Evolutionary conservation across 2,113 vertebrate species (phyloP).

Genomic region (Crypturellus undulatus): DNA sequence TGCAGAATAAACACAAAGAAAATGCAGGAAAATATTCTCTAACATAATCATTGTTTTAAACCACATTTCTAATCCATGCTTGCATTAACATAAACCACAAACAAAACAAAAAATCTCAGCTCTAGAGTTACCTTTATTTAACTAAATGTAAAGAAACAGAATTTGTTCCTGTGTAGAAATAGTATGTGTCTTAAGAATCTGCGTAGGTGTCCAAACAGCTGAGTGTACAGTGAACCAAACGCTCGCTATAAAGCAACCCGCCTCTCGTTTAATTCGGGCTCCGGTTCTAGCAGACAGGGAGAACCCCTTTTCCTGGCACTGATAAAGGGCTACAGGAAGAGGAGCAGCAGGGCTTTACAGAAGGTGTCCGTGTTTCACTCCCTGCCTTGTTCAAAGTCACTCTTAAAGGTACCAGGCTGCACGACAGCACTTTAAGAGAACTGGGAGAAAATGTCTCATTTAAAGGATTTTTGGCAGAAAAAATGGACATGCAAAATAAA

Average conservation of each 20-base stretch:
- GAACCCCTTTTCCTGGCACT: neutral
- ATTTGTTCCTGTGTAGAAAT: neutral
- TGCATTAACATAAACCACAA: conserved; percentile 26
- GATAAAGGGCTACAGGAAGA: neutral
- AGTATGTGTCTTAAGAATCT: neutral
- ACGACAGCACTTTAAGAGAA: neutral
- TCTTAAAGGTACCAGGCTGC: neutral
- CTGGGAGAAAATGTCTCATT: neutral
- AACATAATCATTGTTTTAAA: neutral
- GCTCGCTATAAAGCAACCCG: neutral
- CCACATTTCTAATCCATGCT: neutral
- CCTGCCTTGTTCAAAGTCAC: neutral
- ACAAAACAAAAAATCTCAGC: neutral
- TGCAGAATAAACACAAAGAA: conserved; percentile 34
- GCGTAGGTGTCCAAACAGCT: neutral
- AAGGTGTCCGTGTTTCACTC: neutral
- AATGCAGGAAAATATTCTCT: neutral
- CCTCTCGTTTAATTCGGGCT: neutral
- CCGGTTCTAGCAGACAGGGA: neutral
- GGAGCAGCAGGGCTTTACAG: neutral
- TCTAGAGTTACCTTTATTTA: neutral
- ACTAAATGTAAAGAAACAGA: neutral
- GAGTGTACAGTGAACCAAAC: neutral
- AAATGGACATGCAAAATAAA: neutral
- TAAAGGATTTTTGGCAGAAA: neutral